Percentiles rank a stretch among this genome's conserved stretches.
Conservation (phyloP, 2,888 invertebrate species). For the Cataglyphis cursor region DNA sequence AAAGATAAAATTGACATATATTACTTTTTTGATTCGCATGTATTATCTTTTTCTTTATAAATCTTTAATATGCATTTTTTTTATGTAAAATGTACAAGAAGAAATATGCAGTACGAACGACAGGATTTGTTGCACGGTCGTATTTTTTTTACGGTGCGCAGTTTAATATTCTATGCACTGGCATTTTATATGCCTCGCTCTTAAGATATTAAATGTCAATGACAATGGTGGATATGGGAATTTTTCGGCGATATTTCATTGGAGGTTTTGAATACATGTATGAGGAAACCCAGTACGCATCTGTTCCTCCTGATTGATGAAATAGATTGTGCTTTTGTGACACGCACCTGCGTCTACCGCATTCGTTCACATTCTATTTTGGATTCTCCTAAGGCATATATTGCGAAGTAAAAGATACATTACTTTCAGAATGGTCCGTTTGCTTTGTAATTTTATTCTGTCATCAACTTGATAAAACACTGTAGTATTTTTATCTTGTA, state of each 20-base stretch:
- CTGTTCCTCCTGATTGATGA: slow-evolving; percentile 84
- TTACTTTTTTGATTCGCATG: neutral
- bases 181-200: slow-evolving; percentile 41
- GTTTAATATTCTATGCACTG: slow-evolving; percentile 34
- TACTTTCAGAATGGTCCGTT: slow-evolving; percentile 29
- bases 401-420: slow-evolving; percentile 53
- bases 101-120: neutral
- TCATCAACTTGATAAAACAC: slow-evolving; percentile 8
- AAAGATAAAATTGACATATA: slow-evolving; percentile 2
- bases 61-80: neutral
- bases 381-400: slow-evolving; percentile 57
- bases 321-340: slow-evolving; percentile 81
- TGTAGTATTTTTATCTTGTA: neutral
- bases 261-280: slow-evolving; percentile 67
- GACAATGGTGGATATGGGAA: slow-evolving; percentile 26
- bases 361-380: slow-evolving; percentile 60
- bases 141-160: neutral
- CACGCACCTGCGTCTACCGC: slow-evolving; percentile 81
- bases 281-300: slow-evolving; percentile 75
- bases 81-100: neutral
- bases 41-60: neutral
- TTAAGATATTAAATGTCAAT: slow-evolving; percentile 57
- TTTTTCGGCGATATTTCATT: slow-evolving; percentile 59
- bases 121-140: neutral
- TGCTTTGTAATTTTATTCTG: slow-evolving; percentile 22